Evolutionary conservation across 2,797 vertebrate species (phyloP).

Genomic region (Natrix natrix): DNA sequence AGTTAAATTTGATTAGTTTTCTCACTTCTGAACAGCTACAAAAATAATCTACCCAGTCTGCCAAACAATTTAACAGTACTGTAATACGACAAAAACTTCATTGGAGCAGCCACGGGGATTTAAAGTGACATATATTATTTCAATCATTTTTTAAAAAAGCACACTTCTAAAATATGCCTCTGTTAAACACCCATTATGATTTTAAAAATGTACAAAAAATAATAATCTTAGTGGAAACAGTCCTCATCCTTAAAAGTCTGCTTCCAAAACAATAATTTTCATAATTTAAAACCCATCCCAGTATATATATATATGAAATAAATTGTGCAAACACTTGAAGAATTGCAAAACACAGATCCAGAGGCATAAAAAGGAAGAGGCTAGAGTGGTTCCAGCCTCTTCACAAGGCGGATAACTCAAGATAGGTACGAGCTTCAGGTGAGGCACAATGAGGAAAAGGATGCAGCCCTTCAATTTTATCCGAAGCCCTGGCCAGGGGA

Average conservation of each 20-base stretch:
- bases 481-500: constrained; percentile 36
- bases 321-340: constrained; percentile 73
- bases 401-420: constrained; percentile 48
- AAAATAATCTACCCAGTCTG: constrained; percentile 64
- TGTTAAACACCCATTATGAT: constrained; percentile 77
- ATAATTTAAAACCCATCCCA: constrained; percentile 78
- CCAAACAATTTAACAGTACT: constrained; percentile 65
- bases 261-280: constrained; percentile 68
- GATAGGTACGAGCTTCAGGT: constrained; percentile 50
- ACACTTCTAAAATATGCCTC: constrained; percentile 79
- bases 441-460: constrained; percentile 58
- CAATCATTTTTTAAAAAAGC: constrained; percentile 59
- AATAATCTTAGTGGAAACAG: constrained; percentile 76
- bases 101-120: constrained; percentile 62
- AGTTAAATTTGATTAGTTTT: constrained; percentile 56
- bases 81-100: constrained; percentile 47
- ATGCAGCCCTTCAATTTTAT: constrained; percentile 18
- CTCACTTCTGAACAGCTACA: constrained; percentile 55
- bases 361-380: constrained; percentile 59
- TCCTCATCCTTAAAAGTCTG: constrained; percentile 77
- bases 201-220: constrained; percentile 75
- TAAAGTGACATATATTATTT: constrained; percentile 51
- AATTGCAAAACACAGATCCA: constrained; percentile 46
- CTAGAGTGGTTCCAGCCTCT: constrained; percentile 51
- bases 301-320: constrained; percentile 64